Evolutionary conservation across 1,140 invertebrate species (phyloP).

Genomic region (Drosophila watanabei): DNA sequence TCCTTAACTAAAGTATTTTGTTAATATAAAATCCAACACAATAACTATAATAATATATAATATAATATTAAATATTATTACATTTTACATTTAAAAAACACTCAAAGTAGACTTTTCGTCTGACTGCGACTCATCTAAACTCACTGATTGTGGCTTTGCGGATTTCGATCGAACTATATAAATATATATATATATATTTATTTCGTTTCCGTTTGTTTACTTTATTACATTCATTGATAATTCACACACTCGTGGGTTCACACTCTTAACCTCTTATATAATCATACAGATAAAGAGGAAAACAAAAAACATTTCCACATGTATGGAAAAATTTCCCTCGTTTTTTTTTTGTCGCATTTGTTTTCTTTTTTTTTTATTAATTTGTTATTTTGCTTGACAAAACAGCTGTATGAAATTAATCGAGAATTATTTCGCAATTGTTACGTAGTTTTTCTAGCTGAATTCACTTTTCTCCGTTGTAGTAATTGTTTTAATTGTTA

Average conservation of each 20-base stretch:
- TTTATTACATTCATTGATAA: slow-evolving; percentile 40
- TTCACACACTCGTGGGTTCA: slow-evolving; percentile 22
- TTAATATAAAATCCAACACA: background rate
- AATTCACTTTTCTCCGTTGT: slow-evolving; percentile 27
- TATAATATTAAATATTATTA: background rate
- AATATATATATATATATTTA: slow-evolving; percentile 3
- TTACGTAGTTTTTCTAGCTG: slow-evolving; percentile 39
- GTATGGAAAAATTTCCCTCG: slow-evolving; percentile 19
- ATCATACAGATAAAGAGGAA: slow-evolving; percentile 7
- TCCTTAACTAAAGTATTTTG: background rate
- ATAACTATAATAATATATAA: background rate
- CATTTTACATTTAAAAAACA: background rate
- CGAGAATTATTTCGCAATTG: slow-evolving; percentile 55
- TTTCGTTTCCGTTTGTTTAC: slow-evolving; percentile 19
- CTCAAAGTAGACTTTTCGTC: slow-evolving; percentile 1
- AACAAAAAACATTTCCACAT: slow-evolving; percentile 25
- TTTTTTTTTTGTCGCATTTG: slow-evolving; percentile 11
- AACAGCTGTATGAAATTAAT: slow-evolving; percentile 52
- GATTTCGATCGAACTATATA: slow-evolving; percentile 9
- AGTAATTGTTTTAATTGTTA: slow-evolving; percentile 68
- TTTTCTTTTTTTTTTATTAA: slow-evolving; percentile 12
- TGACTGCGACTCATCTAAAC: background rate
- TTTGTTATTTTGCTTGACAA: slow-evolving; percentile 26
- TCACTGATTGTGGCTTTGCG: slow-evolving; percentile 9
- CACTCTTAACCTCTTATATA: slow-evolving; percentile 21